Evolutionary conservation across 2,113 vertebrate genomes (phyloP), one percentile per base, ranked within the genome.

Genomic region (Camelus bactrianus): DNA sequence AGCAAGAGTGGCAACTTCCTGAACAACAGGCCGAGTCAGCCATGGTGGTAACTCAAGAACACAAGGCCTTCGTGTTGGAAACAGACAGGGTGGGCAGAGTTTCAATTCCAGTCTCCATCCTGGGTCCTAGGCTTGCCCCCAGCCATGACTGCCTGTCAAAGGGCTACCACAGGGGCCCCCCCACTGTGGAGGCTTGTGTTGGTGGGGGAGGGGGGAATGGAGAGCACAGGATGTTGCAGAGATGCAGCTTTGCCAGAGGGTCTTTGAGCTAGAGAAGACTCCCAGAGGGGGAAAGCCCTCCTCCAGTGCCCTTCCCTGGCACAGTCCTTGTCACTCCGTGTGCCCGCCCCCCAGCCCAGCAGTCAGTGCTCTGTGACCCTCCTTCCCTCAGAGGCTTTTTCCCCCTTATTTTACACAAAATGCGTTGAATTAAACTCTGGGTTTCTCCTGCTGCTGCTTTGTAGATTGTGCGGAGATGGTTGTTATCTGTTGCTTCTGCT

Each of bases 361-460:
- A 97, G 81, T 97, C 92, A 30, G 5, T 69, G 93, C 87, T 96
- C 95, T 94, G 95, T 70, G 92, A 98, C 96, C 96, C 97, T 1
- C 91, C 95, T 97, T 96, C 95, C 70, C 96, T 97, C 96, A 64
- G 91, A 82, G 96, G 97, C 64, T 95, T 95, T 96, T 84, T 95
- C 32, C 26, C 28, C 70, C 35, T 24, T 35, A 60, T n/a, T 94
- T 96, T 94, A 26, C 35, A 24, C 76, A 58, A 93, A 97, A 86
- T 35, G 65, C 94, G 0, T 93, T 96, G 86, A 92, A 83, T 97
- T 97, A 96, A 97, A 60, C 89, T 79, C 97, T 79, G 91, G 70
- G 8, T 97, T 95, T 96, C 97, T 97, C 38, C 91, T 92, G 64
- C 94, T 89, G 16, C 75, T 91, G 58, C 58, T 84, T 60, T 22